Conservation (phyloP, 2,888 invertebrate species). For the Masnerella sp. region DNA sequence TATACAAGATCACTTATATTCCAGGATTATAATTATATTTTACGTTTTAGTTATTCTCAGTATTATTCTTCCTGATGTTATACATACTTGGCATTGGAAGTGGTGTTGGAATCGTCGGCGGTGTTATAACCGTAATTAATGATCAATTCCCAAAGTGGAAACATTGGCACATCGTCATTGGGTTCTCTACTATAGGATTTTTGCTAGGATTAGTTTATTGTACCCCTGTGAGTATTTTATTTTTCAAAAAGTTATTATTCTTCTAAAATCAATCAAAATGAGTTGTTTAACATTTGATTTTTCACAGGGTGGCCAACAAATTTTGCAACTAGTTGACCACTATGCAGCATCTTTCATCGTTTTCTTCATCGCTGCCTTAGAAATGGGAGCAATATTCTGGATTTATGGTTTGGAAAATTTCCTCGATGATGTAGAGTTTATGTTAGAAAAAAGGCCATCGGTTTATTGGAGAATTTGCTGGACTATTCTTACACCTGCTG, state of each 20-base stretch:
- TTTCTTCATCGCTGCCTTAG: constrained; percentile 77
- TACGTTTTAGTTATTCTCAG: constrained; percentile 77
- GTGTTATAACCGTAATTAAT: constrained; percentile 76
- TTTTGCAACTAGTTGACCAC: constrained; percentile 76
- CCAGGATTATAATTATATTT: too few relatives aligned
- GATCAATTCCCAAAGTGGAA: constrained; percentile 77
- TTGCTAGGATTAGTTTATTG: constrained; percentile 77
- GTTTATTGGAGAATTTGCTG: constrained; percentile 89
- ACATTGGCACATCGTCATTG: constrained; percentile 74
- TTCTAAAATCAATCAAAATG: constrained; percentile 7
- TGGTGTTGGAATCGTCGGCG: constrained; percentile 76
- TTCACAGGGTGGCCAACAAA: constrained; percentile 76
- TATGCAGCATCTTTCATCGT: constrained; percentile 77
- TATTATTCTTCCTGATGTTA: constrained; percentile 79
- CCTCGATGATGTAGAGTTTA: constrained; percentile 87
- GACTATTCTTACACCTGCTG: constrained; percentile 86
- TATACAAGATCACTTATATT: too few relatives aligned
- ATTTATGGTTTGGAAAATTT: constrained; percentile 81
- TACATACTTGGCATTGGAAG: constrained; percentile 79
- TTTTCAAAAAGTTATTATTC: too few relatives aligned
- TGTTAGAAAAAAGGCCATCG: constrained; percentile 84
- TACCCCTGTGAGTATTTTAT: constrained; percentile 74
- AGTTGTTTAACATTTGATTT: constrained; percentile 5
- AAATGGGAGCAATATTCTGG: constrained; percentile 76
- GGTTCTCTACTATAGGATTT: constrained; percentile 74